Evolutionary conservation across 1,140 invertebrate species (phyloP), one percentile per base, ranked within the genome.

Genomic region (Lamellibrachia luymesi): DNA sequence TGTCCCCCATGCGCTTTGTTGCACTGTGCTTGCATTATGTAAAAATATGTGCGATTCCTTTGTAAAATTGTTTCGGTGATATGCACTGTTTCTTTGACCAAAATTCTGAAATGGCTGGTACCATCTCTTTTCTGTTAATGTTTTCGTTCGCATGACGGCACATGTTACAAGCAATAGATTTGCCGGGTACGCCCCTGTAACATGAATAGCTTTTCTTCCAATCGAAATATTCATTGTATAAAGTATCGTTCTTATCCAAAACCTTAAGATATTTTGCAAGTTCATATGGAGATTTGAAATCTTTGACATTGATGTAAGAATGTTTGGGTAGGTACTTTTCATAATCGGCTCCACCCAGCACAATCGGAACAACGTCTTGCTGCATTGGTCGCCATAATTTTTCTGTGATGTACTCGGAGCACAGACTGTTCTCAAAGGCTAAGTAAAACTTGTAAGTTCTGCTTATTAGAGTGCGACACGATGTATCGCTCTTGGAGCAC

Each of bases 391-490:
- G 51, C 56, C 95, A 98, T 7, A 97, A 96, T 94, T 97, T 97
- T 93, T 97, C 96, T 2, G 96, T 97, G n/a, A 97, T 96, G 93
- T 97, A 97, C 93, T 97, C 96, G 13, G 94, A 92, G 93, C 97
- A 97, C 93, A 96, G 96, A 6, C 95, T 95, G 93, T 97, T 97
- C 93, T 97, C 97, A 95, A 99, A 99, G 0, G 99, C 98, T 91
- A 99, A 97, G 96, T 99, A 99, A 97, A 99, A 99, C 96, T 99
- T 99, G 96, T 99, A 80, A 99, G 92, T 99, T 98, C 92, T 97
- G 97, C 95, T 97, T 38, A 38, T 38, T 97, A 95, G 98, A 98
- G 25, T 99, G 97, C 97, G 99, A 98, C 89, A 98, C 97, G 95
- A 99, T 98, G 95, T 98, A 99, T 95, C 98, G 97, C 94, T 98